Evolutionary conservation across 2,888 invertebrate species (phyloP).

Genomic region (Rhodophaea formosa): DNA sequence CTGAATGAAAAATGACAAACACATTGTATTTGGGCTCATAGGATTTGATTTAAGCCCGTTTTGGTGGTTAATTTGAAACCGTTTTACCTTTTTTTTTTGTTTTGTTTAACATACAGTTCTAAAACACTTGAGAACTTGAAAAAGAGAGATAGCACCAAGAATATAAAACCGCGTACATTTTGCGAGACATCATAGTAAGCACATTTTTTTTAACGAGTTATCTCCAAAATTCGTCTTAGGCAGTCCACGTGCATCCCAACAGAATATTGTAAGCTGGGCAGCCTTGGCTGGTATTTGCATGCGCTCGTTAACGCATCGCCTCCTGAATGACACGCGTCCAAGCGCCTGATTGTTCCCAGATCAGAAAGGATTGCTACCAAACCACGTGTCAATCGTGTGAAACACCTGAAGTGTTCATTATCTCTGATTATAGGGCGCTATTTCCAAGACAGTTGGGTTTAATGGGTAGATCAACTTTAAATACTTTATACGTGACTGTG

Average conservation of each 20-base stretch:
- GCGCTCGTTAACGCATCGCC: slow-evolving; percentile 77
- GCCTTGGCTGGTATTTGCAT: slow-evolving; percentile 65
- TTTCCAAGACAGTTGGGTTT: not conserved
- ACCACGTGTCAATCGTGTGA: slow-evolving; percentile 14
- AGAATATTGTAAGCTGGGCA: slow-evolving; percentile 68
- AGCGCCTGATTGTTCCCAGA: slow-evolving; percentile 56
- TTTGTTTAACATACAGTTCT: too few species aligned
- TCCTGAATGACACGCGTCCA: slow-evolving; percentile 67
- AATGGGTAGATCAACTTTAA: not conserved
- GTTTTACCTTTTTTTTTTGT: too few species aligned
- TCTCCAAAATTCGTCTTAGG: slow-evolving; percentile 37
- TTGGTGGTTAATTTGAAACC: too few species aligned
- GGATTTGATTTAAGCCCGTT: too few species aligned
- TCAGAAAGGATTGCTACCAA: slow-evolving; percentile 20
- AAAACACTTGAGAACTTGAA: too few species aligned
- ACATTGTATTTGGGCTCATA: too few species aligned
- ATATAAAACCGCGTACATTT: too few species aligned
- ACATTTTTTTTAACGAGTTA: too few species aligned
- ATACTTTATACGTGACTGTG: too few species aligned
- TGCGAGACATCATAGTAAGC: too few species aligned
- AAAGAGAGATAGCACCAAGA: too few species aligned
- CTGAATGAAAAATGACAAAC: too few species aligned
- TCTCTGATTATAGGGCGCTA: slow-evolving; percentile 1
- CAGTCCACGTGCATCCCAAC: slow-evolving; percentile 34
- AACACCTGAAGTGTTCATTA: slow-evolving; percentile 16